Percentiles rank a stretch among this genome's conserved stretches.
phyloP scores from a whole-genome alignment of 2,888 invertebrate species.

The Apoda limacodes region DNA sequence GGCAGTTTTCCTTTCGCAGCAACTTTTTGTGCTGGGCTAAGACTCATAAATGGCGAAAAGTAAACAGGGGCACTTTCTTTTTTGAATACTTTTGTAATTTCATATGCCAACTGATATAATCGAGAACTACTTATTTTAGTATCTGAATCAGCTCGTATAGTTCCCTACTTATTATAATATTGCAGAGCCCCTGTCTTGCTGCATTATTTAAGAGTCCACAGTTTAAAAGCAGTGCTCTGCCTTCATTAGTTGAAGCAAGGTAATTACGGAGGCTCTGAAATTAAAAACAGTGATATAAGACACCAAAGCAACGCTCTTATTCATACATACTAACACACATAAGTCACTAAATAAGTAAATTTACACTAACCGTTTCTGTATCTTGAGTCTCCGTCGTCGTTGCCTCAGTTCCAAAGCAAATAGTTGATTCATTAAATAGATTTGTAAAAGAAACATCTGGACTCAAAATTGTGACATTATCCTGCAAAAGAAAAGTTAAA shows the following conservation, averaged over 20 bases:
- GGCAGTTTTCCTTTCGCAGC: background rate
- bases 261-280: too few relatives aligned
- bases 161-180: background rate
- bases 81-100: slow-evolving; percentile 2
- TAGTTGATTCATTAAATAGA: too few relatives aligned
- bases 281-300: too few relatives aligned
- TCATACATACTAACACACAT: too few relatives aligned
- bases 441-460: too few relatives aligned
- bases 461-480: too few relatives aligned
- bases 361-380: too few relatives aligned
- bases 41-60: slow-evolving; percentile 2
- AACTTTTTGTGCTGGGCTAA: background rate
- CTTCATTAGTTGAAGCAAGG: background rate
- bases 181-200: background rate
- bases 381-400: too few relatives aligned
- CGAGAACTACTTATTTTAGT: background rate
- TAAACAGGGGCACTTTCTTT: slow-evolving; percentile 4
- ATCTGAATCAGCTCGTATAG: background rate
- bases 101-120: slow-evolving; percentile 2
- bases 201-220: background rate
- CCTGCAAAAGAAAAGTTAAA: too few relatives aligned
- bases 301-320: too few relatives aligned
- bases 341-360: too few relatives aligned
- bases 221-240: background rate
- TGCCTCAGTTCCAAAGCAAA: too few relatives aligned